Conservation (phyloP, 1,140 invertebrate species). For the Zaprionus ghesquierei region DNA sequence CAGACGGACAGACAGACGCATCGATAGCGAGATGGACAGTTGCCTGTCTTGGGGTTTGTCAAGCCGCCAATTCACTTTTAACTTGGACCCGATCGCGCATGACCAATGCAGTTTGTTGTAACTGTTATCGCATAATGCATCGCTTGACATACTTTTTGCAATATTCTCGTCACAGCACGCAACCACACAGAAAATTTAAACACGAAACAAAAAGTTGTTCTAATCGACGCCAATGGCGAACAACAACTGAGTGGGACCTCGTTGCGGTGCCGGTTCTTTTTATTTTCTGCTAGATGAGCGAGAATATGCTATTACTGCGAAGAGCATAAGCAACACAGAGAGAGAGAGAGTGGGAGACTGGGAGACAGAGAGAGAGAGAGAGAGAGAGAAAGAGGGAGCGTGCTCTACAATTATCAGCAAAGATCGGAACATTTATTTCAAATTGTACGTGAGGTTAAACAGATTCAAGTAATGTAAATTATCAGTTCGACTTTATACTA, state of each 20-base stretch:
- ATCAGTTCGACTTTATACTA: background rate
- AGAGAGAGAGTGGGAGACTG: background rate
- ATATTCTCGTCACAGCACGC: conserved; percentile 9
- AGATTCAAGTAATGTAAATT: background rate
- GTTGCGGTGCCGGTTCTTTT: conserved; percentile 26
- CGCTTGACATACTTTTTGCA: conserved; percentile 42
- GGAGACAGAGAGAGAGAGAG: background rate
- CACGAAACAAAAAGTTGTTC: conserved; percentile 5
- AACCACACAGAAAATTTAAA: background rate
- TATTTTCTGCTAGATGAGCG: conserved; percentile 18
- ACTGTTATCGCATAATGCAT: conserved; percentile 17
- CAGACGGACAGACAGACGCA: too few relatives aligned
- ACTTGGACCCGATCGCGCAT: background rate
- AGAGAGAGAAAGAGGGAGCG: background rate
- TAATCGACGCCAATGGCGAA: conserved; percentile 21
- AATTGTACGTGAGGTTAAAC: background rate
- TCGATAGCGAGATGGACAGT: background rate
- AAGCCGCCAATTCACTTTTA: conserved; percentile 32
- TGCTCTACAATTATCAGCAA: background rate
- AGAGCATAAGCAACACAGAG: background rate
- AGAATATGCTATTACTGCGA: background rate
- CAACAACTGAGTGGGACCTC: conserved; percentile 29
- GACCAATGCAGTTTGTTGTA: background rate
- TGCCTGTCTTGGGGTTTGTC: background rate
- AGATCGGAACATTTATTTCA: background rate